Percentiles rank a stretch among this genome's conserved stretches.
Conservation (phyloP, 2,113 vertebrate genomes). For the Nerophis lumbriciformis region DNA sequence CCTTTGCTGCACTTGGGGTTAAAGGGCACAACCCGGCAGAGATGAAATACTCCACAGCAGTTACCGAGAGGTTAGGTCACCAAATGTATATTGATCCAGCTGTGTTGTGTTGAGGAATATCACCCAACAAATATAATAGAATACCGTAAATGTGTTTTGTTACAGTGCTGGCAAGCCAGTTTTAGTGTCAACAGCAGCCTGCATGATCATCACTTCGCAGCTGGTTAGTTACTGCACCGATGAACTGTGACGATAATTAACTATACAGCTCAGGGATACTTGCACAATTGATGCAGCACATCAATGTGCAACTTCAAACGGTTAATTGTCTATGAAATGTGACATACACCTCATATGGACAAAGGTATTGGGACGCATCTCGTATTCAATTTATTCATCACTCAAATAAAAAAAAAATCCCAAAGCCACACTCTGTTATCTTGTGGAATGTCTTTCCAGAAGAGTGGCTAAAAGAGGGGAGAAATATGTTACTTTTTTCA, state of each 20-base stretch:
- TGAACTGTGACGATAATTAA: neutral
- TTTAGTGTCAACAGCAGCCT: constrained; percentile 1
- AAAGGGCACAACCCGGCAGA: constrained; percentile 47
- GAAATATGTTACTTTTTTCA: no score
- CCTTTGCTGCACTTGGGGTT: constrained; percentile 47
- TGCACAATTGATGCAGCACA: neutral
- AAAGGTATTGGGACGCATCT: neutral
- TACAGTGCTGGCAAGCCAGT: neutral
- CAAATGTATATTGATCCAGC: constrained; percentile 68
- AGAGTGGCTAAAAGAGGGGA: no score
- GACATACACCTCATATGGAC: neutral
- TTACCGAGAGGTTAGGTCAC: constrained; percentile 63
- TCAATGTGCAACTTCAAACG: neutral
- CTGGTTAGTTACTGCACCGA: neutral
- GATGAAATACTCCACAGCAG: constrained; percentile 66
- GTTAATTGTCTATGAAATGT: constrained; percentile 22
- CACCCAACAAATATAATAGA: constrained; percentile 18
- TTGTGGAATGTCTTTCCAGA: no score
- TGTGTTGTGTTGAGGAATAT: constrained; percentile 20
- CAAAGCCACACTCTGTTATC: no score
- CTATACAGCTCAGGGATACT: neutral
- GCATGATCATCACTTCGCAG: neutral
- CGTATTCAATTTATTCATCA: no score
- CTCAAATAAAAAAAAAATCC: no score
- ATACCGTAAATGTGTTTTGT: neutral